Evolutionary conservation across 2,888 invertebrate genomes (phyloP).

Genomic region (Leptodirus hochenwartii): DNA sequence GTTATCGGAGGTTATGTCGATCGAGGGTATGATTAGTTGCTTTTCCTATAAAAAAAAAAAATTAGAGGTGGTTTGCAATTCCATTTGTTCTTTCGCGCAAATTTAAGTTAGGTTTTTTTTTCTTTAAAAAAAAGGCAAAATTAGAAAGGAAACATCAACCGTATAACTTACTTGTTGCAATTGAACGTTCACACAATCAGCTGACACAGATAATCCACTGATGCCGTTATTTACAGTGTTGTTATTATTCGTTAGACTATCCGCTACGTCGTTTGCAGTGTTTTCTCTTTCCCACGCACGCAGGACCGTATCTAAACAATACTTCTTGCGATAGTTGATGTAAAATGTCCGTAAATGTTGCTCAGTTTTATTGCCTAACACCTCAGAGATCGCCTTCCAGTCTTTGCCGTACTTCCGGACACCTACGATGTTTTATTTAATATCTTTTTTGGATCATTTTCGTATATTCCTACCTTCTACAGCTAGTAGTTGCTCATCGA

Average conservation of each 20-base stretch:
- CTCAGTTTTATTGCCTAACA: conserved; percentile 88
- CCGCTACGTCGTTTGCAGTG: conserved; percentile 27
- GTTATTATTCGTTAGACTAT: conserved; percentile 14
- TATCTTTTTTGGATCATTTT: background rate
- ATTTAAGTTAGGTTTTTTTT: too few species aligned
- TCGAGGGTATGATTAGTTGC: too few species aligned
- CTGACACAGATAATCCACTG: too few species aligned
- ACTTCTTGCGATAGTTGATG: conserved; percentile 74
- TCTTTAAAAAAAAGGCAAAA: too few species aligned
- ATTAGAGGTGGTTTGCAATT: too few species aligned
- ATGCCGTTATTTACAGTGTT: conserved; percentile 19
- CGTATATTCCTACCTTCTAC: conserved; percentile 28
- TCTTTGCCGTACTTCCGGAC: conserved; percentile 70
- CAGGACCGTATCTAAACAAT: conserved; percentile 71
- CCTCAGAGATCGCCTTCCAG: conserved; percentile 86
- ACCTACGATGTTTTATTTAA: too few species aligned
- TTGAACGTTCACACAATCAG: too few species aligned
- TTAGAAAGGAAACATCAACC: too few species aligned
- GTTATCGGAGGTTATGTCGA: conserved; percentile 11
- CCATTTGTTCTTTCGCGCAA: too few species aligned
- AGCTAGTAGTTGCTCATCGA: conserved; percentile 78
- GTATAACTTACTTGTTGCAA: too few species aligned
- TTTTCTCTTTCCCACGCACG: conserved; percentile 72
- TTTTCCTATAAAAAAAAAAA: too few species aligned
- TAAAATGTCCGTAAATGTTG: conserved; percentile 84